Conservation (phyloP, 1,140 invertebrate species). For the Trinorchestia longiramus region DNA sequence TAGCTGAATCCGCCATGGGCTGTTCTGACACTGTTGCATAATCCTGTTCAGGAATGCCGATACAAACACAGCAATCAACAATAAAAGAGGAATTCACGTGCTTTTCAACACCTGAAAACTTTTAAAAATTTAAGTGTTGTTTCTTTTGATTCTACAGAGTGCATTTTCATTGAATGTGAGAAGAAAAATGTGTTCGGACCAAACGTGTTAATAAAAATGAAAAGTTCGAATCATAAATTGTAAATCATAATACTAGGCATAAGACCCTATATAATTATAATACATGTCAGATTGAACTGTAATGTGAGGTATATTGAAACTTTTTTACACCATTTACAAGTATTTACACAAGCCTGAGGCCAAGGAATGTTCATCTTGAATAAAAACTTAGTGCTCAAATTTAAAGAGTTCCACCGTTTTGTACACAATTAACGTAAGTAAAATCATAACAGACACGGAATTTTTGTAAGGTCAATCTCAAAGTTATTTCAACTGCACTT, state of each 20-base stretch:
- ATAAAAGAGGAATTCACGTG: neutral
- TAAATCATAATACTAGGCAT: neutral
- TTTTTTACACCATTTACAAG: neutral
- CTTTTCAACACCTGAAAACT: neutral
- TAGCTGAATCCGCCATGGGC: too few relatives aligned
- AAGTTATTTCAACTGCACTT: neutral
- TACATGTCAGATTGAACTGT: neutral
- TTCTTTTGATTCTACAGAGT: neutral
- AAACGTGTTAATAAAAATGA: neutral
- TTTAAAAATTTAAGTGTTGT: neutral
- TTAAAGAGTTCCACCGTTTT: neutral
- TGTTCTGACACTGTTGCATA: too few relatives aligned
- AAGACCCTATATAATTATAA: neutral
- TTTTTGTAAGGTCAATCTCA: too few relatives aligned
- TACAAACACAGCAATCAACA: neutral
- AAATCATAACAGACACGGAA: neutral
- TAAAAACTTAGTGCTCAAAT: neutral
- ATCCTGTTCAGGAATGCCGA: neutral
- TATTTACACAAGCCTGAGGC: neutral
- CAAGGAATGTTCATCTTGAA: neutral
- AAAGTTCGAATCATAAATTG: neutral
- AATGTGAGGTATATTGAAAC: neutral
- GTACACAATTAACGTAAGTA: neutral
- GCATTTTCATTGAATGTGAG: neutral
- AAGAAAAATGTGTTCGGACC: neutral